A percentile compares a stretch with the other conserved stretches of the same genome.
These are phyloP conservation scores for Morpho achilles DNA, from an alignment of 2,888 invertebrate genomes.

Conservation along the genomic window DNA sequence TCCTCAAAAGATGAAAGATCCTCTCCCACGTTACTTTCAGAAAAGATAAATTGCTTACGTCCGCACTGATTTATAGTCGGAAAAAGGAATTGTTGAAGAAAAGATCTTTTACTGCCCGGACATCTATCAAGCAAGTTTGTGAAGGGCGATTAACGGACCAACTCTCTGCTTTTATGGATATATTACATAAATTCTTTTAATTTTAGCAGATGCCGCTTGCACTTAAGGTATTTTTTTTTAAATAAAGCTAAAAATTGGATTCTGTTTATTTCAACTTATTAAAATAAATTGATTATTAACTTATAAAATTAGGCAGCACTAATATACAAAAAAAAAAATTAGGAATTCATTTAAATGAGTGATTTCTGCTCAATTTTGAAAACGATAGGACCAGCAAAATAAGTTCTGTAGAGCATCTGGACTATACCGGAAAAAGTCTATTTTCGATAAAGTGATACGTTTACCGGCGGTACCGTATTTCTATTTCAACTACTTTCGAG, in stretches of 20 bases:
- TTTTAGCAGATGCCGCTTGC: slow-evolving; percentile 16
- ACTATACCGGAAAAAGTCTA: too few species aligned
- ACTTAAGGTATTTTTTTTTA: slow-evolving; percentile 30
- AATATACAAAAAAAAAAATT: too few species aligned
- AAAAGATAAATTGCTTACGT: slow-evolving; percentile 48
- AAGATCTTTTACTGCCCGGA: slow-evolving; percentile 30
- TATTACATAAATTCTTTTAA: slow-evolving; percentile 32
- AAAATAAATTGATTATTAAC: not conserved
- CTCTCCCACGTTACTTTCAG: slow-evolving; percentile 33
- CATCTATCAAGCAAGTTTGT: slow-evolving; percentile 44
- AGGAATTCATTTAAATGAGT: too few species aligned
- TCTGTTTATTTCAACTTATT: not conserved
- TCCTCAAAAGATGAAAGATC: slow-evolving; percentile 14
- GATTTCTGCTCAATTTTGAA: too few species aligned
- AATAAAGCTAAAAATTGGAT: not conserved
- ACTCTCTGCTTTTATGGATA: slow-evolving; percentile 29
- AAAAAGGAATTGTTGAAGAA: slow-evolving; percentile 38
- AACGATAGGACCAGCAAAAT: too few species aligned
- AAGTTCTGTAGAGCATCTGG: too few species aligned
- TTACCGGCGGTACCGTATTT: too few species aligned
- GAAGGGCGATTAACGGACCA: slow-evolving; percentile 37
- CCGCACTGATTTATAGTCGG: slow-evolving; percentile 50
- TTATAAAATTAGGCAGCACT: too few species aligned
- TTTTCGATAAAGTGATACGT: too few species aligned
- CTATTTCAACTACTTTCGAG: slow-evolving; percentile 8